Evolutionary conservation across 2,888 invertebrate genomes (phyloP), one percentile per base, ranked within the genome.

Genomic region (Punctoribates punctum): DNA sequence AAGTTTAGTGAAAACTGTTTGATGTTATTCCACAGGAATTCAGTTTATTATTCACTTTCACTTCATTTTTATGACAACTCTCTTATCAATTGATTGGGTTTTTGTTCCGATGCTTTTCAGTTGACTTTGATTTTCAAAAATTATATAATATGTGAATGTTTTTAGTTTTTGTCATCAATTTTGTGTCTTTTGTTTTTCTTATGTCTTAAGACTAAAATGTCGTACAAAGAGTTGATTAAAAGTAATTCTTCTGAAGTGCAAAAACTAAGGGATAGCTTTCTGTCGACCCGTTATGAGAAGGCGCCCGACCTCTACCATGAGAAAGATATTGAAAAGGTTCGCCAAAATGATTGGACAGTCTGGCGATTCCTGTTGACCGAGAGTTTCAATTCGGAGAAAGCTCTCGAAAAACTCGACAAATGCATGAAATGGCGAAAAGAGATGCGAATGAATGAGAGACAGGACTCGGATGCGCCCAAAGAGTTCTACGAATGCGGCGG

Each of bases 401-500:
- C 60, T 1, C 23, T 74, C 9, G 74, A 74, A 6, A 57, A 60
- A 20, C 20, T 74, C n/a, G 74, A 74, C 27, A 38, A 34, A 46
- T 25, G 20, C 6, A 38, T 57, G 27, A 60, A 38, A 74, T 74
- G 57, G 46, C 57, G 74, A 17, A 17, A 42, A 34, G 74, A 74
- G 34, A 17, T 38, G 23, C n/a, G 27, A 13, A 74, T 74, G 4
- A 62, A 62, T 23, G 11, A 38, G 27, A n/a, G n/a, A n/a, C 6
- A 34, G 17, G 46, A 4, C n/a, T 23, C 34, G 4, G 74, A 74
- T 74, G 20, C 62, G 11, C 62, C 74, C 20, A 46, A 57, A 60
- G 74, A 74, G 34, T 60, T 74, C 20, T 62, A 57, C 25, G 46
- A 74, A 23, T 13, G 29, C 42, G 74, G 74, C 17, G 57, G 60